These are phyloP conservation scores for Columba livia DNA, from an alignment of 2,113 vertebrate genomes.

Conservation along the genomic window DNA sequence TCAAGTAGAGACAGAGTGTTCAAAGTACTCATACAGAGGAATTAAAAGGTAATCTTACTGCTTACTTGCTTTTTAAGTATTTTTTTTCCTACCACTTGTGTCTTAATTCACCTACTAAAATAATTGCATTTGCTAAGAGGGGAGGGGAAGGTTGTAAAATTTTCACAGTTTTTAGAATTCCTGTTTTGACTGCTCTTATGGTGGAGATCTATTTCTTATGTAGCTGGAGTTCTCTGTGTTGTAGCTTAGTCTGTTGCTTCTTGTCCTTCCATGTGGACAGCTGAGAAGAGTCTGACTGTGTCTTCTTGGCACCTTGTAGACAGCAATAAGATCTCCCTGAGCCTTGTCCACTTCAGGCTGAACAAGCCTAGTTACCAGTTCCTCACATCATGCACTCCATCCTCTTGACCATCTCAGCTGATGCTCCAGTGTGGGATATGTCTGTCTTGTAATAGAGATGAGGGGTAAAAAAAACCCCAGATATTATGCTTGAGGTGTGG, in stretches of 20 bases:
- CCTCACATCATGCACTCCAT: background rate
- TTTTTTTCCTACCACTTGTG: background rate
- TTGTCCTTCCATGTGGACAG: background rate
- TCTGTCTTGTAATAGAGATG: background rate
- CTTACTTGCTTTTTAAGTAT: background rate
- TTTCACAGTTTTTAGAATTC: background rate
- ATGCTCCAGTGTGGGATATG: background rate
- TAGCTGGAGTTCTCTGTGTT: background rate
- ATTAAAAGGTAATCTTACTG: conserved; percentile 84
- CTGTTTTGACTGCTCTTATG: background rate
- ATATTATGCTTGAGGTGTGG: background rate
- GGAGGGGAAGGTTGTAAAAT: background rate
- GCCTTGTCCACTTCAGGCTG: background rate
- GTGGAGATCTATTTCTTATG: background rate
- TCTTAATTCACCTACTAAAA: background rate
- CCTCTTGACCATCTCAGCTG: background rate
- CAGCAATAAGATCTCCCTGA: too few relatives aligned
- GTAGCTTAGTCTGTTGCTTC: background rate
- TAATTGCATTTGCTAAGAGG: background rate
- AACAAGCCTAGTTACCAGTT: background rate
- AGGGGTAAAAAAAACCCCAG: background rate
- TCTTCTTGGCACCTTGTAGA: too few relatives aligned
- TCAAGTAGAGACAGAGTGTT: conserved; percentile 92
- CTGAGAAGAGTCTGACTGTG: too few relatives aligned
- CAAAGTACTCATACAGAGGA: conserved; percentile 89